Percentiles rank a stretch among this genome's conserved stretches.
Conservation (phyloP, 2,113 vertebrate species). For the Atlantisia rogersi region DNA sequence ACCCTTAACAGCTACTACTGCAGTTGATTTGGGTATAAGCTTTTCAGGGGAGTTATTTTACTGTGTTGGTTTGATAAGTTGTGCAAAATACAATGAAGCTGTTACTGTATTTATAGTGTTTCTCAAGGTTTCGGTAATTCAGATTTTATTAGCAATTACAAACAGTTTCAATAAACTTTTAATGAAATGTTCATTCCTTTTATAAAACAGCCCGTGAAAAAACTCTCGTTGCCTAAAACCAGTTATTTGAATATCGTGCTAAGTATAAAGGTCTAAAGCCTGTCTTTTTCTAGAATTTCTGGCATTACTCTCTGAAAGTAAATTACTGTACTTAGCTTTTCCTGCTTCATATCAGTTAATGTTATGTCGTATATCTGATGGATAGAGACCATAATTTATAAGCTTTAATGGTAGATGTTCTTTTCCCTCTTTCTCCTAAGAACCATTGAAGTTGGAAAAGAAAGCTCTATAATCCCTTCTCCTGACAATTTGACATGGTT, state of each 20-base stretch:
- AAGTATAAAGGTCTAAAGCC: background rate
- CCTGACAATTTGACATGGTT: background rate
- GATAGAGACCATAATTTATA: background rate
- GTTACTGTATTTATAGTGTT: background rate
- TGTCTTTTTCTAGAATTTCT: background rate
- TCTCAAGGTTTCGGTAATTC: background rate
- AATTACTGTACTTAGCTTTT: background rate
- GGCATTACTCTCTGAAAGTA: background rate
- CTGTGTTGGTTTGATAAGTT: background rate
- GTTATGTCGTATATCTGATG: background rate
- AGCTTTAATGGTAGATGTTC: background rate
- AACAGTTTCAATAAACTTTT: conserved; percentile 23
- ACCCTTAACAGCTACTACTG: background rate
- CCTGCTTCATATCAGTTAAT: background rate
- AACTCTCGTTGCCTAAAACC: background rate
- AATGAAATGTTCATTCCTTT: conserved; percentile 14
- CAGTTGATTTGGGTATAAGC: background rate
- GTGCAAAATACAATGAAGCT: background rate
- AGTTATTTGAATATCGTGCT: background rate
- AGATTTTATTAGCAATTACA: conserved; percentile 34
- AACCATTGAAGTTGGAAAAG: background rate
- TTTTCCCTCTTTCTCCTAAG: background rate
- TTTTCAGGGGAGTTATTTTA: background rate
- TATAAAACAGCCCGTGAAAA: background rate
- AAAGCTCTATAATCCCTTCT: background rate